phyloP scores from a whole-genome alignment of 2,888 invertebrate species.

The Agrotis puta region DNA sequence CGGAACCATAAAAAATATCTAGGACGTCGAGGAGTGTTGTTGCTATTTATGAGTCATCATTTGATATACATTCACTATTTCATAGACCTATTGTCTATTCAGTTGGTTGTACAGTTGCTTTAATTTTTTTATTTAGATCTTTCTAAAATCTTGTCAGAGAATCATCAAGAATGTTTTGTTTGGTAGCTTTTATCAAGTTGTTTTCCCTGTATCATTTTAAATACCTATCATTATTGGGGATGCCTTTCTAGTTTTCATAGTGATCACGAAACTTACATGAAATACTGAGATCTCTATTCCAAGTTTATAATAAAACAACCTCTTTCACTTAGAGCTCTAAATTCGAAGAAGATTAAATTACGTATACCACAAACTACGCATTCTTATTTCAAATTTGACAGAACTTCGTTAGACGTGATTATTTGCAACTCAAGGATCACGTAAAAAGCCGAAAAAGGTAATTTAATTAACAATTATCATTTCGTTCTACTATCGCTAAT shows the following conservation, averaged over 20 bases:
- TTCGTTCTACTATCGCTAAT: slow-evolving; percentile 84
- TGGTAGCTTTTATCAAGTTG: background rate
- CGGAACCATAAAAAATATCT: background rate
- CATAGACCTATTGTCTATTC: background rate
- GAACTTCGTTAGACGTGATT: slow-evolving; percentile 8
- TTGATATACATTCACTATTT: background rate
- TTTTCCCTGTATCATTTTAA: slow-evolving; percentile 33
- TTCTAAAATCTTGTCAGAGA: background rate
- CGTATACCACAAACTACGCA: slow-evolving; percentile 34
- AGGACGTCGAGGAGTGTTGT: too few relatives aligned
- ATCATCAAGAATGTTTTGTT: background rate
- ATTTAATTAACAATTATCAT: slow-evolving; percentile 68
- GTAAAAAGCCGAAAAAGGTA: slow-evolving; percentile 45
- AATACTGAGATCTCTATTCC: slow-evolving; percentile 43
- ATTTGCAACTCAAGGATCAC: slow-evolving; percentile 16
- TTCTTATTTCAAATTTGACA: slow-evolving; percentile 56
- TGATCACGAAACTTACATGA: slow-evolving; percentile 14
- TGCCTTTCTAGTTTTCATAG: background rate
- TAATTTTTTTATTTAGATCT: background rate
- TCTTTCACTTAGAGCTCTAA: slow-evolving; percentile 31
- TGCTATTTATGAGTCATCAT: background rate
- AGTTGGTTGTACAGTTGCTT: background rate
- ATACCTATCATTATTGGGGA: background rate
- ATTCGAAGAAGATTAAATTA: slow-evolving; percentile 55
- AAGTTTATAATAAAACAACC: slow-evolving; percentile 39